These are phyloP conservation scores for Typhlomys cinereus DNA, from an alignment of 2,113 vertebrate genomes.

Conservation along the genomic window DNA sequence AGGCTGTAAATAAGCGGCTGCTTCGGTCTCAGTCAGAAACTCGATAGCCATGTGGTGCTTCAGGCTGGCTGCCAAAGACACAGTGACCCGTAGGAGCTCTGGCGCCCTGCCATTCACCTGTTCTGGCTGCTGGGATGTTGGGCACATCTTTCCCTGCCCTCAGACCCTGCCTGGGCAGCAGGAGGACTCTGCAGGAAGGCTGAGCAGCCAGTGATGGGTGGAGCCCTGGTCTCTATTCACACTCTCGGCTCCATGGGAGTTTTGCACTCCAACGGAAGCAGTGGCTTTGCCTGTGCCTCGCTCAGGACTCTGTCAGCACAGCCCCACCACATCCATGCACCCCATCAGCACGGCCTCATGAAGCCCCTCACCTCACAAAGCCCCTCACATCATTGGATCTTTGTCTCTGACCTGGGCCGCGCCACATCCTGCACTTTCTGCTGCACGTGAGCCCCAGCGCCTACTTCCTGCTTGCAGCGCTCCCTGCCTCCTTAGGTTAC, in stretches of 20 bases:
- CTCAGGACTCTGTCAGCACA: not conserved
- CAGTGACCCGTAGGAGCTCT: too few relatives aligned
- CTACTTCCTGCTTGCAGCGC: not conserved
- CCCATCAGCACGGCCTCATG: not conserved
- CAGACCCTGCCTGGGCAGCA: too few relatives aligned
- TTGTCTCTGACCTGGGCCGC: too few relatives aligned
- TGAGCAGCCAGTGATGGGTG: not conserved
- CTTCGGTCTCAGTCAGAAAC: not conserved
- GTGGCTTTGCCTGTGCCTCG: too few relatives aligned
- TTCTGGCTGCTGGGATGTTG: not conserved
- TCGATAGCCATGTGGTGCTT: too few relatives aligned
- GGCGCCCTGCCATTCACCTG: too few relatives aligned
- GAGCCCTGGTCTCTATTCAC: too few relatives aligned
- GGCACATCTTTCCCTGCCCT: not conserved
- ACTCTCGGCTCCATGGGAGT: not conserved
- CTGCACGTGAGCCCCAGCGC: fast-evolving
- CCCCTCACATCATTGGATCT: not conserved
- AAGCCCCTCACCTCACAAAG: not conserved
- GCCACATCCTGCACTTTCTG: not conserved
- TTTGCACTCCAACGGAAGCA: not conserved
- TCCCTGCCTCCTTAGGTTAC: not conserved
- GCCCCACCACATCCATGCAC: too few relatives aligned
- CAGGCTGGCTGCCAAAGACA: too few relatives aligned
- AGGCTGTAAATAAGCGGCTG: too few relatives aligned
- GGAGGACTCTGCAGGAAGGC: not conserved